Evolutionary conservation across 23 tunicate species (phyloP).

Genomic region (Diplosoma virens): DNA sequence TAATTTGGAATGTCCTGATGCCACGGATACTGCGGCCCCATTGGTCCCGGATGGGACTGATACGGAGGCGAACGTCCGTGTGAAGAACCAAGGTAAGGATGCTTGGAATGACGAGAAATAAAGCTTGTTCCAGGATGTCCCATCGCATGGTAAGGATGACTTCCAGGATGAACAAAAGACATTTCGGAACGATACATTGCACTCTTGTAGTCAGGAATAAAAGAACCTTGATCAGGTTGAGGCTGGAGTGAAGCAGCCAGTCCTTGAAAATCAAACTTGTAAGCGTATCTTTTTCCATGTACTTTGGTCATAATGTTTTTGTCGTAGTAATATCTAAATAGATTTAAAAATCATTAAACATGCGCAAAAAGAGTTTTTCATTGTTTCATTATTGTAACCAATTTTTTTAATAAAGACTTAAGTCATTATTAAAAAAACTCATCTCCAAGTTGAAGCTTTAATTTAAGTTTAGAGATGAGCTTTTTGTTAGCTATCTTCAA

Average conservation of each 20-base stretch:
- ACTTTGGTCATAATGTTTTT: slow-evolving; percentile 99
- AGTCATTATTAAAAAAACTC: too few species aligned
- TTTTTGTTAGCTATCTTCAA: too few species aligned
- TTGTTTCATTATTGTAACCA: too few species aligned
- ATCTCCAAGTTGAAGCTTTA: too few species aligned
- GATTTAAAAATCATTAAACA: too few species aligned
- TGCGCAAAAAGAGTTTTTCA: too few species aligned
- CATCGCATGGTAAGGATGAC: slow-evolving; percentile 48
- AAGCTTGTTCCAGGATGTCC: slow-evolving; percentile 46
- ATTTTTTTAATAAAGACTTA: too few species aligned
- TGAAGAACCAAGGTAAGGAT: slow-evolving; percentile 43
- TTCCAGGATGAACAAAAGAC: slow-evolving; percentile 44
- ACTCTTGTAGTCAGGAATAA: slow-evolving; percentile 52
- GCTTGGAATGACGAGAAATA: slow-evolving; percentile 40
- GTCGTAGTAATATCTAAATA: slow-evolving; percentile 97
- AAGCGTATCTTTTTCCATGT: slow-evolving; percentile 99
- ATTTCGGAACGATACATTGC: slow-evolving; percentile 51
- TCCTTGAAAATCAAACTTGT: slow-evolving; percentile 99
- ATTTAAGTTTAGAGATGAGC: too few species aligned
- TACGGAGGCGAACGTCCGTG: slow-evolving; percentile 66
- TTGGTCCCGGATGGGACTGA: slow-evolving; percentile 35
- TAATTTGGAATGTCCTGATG: slow-evolving; percentile 41
- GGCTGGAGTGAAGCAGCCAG: slow-evolving; percentile 92
- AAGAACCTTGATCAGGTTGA: slow-evolving; percentile 79
- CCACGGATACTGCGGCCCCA: slow-evolving; percentile 54